A percentile compares a stretch with the other conserved stretches of the same genome.
These are phyloP conservation scores for Campaea margaritaria DNA, from an alignment of 2,888 invertebrate genomes.

Conservation along the genomic window DNA sequence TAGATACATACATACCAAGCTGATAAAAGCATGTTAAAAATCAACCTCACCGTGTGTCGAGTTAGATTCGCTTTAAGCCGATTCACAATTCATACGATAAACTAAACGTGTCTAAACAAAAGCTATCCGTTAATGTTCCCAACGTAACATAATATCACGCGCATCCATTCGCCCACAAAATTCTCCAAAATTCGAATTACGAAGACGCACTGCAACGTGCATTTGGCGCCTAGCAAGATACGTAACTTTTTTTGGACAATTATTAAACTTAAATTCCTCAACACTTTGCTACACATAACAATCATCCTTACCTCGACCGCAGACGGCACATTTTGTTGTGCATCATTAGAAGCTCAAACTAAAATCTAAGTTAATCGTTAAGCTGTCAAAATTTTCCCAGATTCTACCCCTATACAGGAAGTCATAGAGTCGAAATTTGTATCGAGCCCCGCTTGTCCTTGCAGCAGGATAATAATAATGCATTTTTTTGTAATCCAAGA, in stretches of 20 bases:
- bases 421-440: slow-evolving; percentile 52
- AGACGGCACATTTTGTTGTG: slow-evolving; percentile 49
- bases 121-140: slow-evolving; percentile 39
- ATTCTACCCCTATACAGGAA: slow-evolving; percentile 35
- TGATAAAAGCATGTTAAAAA: too few relatives aligned
- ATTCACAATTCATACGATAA: background rate
- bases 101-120: slow-evolving; percentile 16
- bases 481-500: slow-evolving; percentile 78
- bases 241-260: slow-evolving; percentile 73
- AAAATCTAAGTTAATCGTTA: slow-evolving; percentile 79
- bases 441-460: slow-evolving; percentile 53
- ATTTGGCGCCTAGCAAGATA: slow-evolving; percentile 81
- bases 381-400: slow-evolving; percentile 29
- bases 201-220: slow-evolving; percentile 68
- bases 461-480: slow-evolving; percentile 81
- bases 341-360: slow-evolving; percentile 52
- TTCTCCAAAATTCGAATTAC: slow-evolving; percentile 62
- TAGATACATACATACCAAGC: too few relatives aligned
- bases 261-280: slow-evolving; percentile 77
- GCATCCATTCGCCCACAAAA: slow-evolving; percentile 57
- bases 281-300: slow-evolving; percentile 42
- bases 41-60: too few relatives aligned
- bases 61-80: too few relatives aligned
- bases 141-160: slow-evolving; percentile 44
- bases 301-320: slow-evolving; percentile 42